Evolutionary conservation across 1,140 invertebrate genomes (phyloP).

Genomic region (Pristionchus pacificus): DNA sequence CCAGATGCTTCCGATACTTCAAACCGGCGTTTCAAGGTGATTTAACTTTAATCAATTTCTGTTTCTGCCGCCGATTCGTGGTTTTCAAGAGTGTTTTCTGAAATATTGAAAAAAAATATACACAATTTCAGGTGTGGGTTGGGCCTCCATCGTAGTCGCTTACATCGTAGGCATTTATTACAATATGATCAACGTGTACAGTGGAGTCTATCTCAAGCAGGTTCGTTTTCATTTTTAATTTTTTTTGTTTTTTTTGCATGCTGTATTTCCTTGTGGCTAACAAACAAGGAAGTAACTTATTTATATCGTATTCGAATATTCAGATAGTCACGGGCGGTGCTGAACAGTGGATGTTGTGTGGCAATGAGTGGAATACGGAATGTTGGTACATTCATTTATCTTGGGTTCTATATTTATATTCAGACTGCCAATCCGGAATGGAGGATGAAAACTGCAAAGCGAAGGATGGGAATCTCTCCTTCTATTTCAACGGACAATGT

Average conservation of each 20-base stretch:
- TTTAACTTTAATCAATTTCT: background rate
- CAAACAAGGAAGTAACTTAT: background rate
- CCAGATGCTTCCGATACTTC: conserved; percentile 4
- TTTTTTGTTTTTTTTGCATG: too few species aligned
- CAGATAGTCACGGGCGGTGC: background rate
- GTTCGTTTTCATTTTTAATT: too few species aligned
- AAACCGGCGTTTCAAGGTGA: conserved; percentile 12
- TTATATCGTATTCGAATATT: background rate
- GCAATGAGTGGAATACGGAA: conserved; percentile 4
- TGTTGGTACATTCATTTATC: background rate
- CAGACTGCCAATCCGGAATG: background rate
- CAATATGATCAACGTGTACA: conserved; percentile 9
- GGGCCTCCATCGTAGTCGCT: conserved; percentile 1
- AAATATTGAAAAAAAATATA: background rate
- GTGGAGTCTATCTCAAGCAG: conserved; percentile 11
- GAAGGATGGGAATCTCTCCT: background rate
- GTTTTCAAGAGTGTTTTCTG: background rate
- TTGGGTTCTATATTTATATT: background rate
- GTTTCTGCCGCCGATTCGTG: background rate
- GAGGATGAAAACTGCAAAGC: background rate
- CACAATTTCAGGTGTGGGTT: conserved; percentile 7
- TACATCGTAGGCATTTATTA: conserved; percentile 15
- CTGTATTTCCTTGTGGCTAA: too few species aligned
- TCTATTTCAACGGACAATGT: background rate
- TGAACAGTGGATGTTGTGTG: background rate